Conservation (phyloP, 2,113 vertebrate genomes). For the Tyto alba region DNA sequence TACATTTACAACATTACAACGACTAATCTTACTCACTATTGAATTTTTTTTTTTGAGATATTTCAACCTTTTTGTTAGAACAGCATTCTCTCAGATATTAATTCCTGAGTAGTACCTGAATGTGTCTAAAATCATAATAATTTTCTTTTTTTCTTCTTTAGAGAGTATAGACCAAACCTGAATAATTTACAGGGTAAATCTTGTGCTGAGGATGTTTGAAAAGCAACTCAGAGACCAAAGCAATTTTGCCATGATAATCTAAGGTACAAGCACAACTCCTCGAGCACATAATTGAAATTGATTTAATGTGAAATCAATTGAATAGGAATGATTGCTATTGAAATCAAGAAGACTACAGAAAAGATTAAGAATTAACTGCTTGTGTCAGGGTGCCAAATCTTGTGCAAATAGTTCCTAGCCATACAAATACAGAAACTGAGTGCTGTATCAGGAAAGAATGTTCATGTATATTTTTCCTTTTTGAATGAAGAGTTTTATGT, state of each 20-base stretch:
- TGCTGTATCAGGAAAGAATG: not conserved
- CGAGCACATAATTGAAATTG: constrained; percentile 15
- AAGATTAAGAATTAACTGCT: not conserved
- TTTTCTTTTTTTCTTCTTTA: not conserved
- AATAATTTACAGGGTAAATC: not conserved
- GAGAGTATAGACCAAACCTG: not conserved
- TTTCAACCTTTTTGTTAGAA: not conserved
- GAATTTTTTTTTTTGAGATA: not conserved
- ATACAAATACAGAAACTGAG: not conserved
- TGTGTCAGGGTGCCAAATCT: not conserved
- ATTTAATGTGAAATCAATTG: constrained; percentile 15
- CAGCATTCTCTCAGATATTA: not conserved
- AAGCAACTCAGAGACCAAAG: not conserved
- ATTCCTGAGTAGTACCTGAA: not conserved
- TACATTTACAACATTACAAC: not conserved
- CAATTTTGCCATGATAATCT: not conserved
- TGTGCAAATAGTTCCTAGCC: not conserved
- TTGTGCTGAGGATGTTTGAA: not conserved
- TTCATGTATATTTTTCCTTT: not conserved
- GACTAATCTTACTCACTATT: not conserved
- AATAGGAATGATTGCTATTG: not conserved
- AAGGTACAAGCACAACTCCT: not conserved
- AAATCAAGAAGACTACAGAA: not conserved
- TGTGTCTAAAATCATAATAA: not conserved
- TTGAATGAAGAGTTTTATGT: not conserved